A percentile compares a stretch with the other conserved stretches of the same genome.
These are phyloP conservation scores for Heliothis virescens DNA, from an alignment of 1,140 invertebrate genomes.

Conservation along the genomic window DNA sequence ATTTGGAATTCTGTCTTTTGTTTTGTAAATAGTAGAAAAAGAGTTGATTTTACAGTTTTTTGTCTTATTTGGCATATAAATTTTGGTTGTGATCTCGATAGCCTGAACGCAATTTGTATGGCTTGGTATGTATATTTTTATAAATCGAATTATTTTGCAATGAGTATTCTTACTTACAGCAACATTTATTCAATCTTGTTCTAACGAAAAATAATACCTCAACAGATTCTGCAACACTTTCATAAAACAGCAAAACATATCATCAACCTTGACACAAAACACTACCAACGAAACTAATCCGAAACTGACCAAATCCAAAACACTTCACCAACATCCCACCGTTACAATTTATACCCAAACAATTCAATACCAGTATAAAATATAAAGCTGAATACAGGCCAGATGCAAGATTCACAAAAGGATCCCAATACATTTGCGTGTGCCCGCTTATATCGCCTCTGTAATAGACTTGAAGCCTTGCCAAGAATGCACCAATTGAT, in stretches of 20 bases:
- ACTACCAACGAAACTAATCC: conserved; percentile 19
- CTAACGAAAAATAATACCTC: background rate
- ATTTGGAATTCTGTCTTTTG: background rate
- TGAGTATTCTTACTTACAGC: too few species aligned
- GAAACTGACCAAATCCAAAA: conserved; percentile 29
- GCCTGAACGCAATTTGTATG: too few species aligned
- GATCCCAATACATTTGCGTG: conserved; percentile 61
- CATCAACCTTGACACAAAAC: conserved; percentile 17
- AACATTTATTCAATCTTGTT: too few species aligned
- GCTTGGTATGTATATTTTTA: too few species aligned
- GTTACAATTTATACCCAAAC: conserved; percentile 47
- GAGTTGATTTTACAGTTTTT: background rate
- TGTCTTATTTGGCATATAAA: background rate
- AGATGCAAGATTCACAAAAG: conserved; percentile 60
- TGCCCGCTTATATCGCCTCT: conserved; percentile 57
- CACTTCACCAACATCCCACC: conserved; percentile 20
- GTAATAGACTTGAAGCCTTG: conserved; percentile 62
- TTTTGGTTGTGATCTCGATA: too few species aligned
- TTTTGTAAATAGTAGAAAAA: background rate
- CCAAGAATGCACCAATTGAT: conserved; percentile 64
- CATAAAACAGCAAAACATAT: background rate
- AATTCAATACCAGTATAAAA: conserved; percentile 41
- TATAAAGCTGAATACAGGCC: conserved; percentile 49
- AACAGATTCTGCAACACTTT: background rate
- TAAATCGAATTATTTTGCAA: too few species aligned